Base-by-base conservation (phyloP, 1,140 invertebrate species). In the Heliothis virescens region DNA sequence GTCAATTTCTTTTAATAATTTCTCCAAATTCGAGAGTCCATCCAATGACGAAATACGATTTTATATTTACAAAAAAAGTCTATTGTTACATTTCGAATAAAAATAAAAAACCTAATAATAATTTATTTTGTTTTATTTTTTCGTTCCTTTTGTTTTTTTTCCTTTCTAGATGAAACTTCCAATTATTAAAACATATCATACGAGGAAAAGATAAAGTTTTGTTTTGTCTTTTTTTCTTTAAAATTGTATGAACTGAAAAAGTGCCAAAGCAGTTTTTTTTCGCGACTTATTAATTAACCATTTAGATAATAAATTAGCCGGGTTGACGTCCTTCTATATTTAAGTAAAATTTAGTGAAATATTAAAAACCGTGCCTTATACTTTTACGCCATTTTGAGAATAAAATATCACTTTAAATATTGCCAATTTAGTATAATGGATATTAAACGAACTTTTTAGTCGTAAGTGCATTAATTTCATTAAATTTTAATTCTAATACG, bases 51-150 rank as follows among this genome's bases (percentile, higher is more conserved):
- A 89, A 90, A 93, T 92, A 92, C 89, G 90, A 92, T 86, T 89
- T 89, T 91, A 91, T 92, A 91, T 89, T 88, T 90, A 90, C 88
- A 89, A 85, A 91, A 86, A 82, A 85, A 88, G 79, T 88, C 79
- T 90, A 91, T 85, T 94, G 92, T 92, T 93, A 92, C 92, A 93
- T 91, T 92, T 93, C 90, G 90, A 91, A 92, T 91, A 90, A 87
- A 89, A 94, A 92, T 90, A 94, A 92, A 93, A 91, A 88, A 89
- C 86, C 84, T 88, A 90, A 90, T 90, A 85, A 88, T 85, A 80
- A 87, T 87, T 83, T 85, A 76, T 90, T 94, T 94, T 86, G 87
- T 91, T 93, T 93, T 86, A 91, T 92, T 93, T 91, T 87, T 57
- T 48, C 69, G 82, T 85, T 84, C 80, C 84, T 84, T 89, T 87